phyloP scores from a whole-genome alignment of 2,888 invertebrate genomes.

The Molanna angustata region DNA sequence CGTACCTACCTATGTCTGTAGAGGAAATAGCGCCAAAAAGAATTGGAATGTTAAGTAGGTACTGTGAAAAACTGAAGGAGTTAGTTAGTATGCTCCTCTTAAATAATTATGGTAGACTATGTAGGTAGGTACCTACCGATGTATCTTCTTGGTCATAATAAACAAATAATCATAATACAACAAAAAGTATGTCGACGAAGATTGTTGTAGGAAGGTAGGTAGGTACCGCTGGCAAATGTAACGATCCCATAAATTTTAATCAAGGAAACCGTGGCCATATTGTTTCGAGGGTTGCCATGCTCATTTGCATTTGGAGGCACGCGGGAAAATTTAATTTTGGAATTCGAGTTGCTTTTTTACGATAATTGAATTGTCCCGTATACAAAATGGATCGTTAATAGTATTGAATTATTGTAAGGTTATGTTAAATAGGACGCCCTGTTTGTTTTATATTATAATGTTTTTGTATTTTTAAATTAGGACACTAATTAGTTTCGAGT shows the following conservation, averaged over 20 bases:
- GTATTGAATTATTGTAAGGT: conserved; percentile 12
- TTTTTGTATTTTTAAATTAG: conserved; percentile 3
- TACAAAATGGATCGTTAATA: conserved; percentile 10
- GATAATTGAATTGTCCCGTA: conserved; percentile 20
- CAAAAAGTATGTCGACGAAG: too few relatives aligned
- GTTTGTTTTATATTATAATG: conserved; percentile 1
- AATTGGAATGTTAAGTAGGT: too few relatives aligned
- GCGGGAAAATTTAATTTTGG: conserved; percentile 21
- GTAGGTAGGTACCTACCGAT: too few relatives aligned
- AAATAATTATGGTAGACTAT: too few relatives aligned
- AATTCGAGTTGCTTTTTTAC: conserved; percentile 10
- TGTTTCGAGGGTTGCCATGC: conserved; percentile 14
- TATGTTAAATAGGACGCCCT: conserved; percentile 10
- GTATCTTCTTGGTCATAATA: too few relatives aligned
- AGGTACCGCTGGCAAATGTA: too few relatives aligned
- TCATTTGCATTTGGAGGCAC: conserved; percentile 21
- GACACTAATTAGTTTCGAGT: neutral
- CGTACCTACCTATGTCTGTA: too few relatives aligned
- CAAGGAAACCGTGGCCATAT: conserved; percentile 16
- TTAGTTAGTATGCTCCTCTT: too few relatives aligned
- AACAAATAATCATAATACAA: too few relatives aligned
- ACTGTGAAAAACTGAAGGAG: too few relatives aligned
- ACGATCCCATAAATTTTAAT: conserved; percentile 21
- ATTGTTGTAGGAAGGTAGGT: too few relatives aligned
- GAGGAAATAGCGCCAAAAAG: too few relatives aligned